These are phyloP conservation scores for Trematocara variabile DNA, from an alignment of 2,113 vertebrate species.

Conservation along the genomic window DNA sequence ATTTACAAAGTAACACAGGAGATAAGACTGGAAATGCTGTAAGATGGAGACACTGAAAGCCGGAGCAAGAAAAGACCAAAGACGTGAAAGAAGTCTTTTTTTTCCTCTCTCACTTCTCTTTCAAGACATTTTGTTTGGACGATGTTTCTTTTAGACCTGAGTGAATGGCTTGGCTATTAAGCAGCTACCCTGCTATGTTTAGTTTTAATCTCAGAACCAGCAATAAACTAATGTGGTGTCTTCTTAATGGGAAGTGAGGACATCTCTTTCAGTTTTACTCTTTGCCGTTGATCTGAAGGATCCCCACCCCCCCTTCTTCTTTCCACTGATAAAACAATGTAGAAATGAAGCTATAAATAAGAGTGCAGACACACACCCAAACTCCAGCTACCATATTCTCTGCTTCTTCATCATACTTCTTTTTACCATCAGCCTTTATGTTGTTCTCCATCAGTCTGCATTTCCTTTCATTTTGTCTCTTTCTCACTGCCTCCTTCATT, in stretches of 20 bases:
- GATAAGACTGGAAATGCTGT: background rate
- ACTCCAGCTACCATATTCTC: background rate
- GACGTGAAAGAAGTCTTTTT: background rate
- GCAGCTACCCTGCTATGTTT: background rate
- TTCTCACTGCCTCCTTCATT: background rate
- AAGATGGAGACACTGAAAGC: background rate
- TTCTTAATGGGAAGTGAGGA: background rate
- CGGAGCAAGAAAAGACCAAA: background rate
- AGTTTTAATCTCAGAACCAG: background rate
- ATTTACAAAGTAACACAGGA: background rate
- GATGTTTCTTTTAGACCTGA: background rate
- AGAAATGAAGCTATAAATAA: background rate
- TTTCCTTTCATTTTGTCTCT: background rate
- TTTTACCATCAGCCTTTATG: background rate
- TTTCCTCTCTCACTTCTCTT: background rate
- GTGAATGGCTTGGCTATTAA: background rate
- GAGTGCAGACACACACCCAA: background rate
- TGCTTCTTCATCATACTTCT: background rate
- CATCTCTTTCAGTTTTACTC: background rate
- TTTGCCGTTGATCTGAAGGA: background rate
- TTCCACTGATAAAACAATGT: background rate
- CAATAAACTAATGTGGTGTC: background rate
- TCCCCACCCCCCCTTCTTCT: rapidly evolving
- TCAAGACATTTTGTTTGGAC: background rate
- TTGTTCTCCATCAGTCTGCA: background rate